Conservation (phyloP, 2,797 vertebrate genomes). For the Harpagifer antarcticus region DNA sequence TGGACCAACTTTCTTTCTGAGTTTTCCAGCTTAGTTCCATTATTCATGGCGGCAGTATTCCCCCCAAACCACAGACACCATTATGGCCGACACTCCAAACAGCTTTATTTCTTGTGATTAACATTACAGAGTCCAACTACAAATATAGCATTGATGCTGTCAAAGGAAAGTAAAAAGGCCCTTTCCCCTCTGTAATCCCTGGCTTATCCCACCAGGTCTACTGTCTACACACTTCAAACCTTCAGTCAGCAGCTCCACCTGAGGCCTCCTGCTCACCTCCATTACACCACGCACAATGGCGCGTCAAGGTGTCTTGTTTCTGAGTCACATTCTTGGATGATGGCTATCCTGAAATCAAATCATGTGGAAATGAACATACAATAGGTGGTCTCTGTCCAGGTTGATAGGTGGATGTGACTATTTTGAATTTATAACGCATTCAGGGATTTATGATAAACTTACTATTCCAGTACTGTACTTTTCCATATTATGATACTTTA, state of each 20-base stretch:
- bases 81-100: background rate
- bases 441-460: background rate
- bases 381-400: conserved; percentile 48
- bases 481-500: background rate
- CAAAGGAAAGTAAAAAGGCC: conserved; percentile 36
- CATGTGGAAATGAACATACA: conserved; percentile 49
- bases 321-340: conserved; percentile 60
- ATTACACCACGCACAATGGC: conserved; percentile 43
- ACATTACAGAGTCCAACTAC: conserved; percentile 4
- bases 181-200: conserved; percentile 47
- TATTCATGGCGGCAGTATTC: background rate
- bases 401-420: conserved; percentile 21
- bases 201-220: conserved; percentile 57
- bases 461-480: background rate
- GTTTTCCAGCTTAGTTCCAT: background rate
- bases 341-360: conserved; percentile 54
- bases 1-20: background rate
- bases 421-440: conserved; percentile 14
- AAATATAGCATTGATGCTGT: conserved; percentile 21
- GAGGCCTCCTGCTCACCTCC: conserved; percentile 39
- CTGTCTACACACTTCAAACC: conserved; percentile 54
- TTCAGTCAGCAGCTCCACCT: conserved; percentile 37
- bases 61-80: background rate
- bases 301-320: conserved; percentile 60
- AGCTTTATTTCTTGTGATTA: conserved; percentile 6